Base-by-base conservation (phyloP, 2,888 invertebrate genomes). In the Chalcis sispes region DNA sequence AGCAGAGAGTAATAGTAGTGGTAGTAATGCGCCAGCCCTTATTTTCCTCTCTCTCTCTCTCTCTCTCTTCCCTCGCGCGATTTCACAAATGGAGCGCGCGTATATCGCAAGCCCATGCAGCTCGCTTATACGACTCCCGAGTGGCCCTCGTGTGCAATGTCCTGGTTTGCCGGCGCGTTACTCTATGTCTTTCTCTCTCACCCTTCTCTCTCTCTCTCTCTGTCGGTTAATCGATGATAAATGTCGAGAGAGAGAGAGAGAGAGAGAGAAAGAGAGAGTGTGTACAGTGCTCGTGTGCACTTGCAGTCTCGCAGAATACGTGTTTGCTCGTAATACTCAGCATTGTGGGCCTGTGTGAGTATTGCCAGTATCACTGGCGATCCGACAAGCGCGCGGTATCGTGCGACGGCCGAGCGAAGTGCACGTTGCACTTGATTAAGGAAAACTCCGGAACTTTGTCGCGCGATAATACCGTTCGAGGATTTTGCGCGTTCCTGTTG, bases 211-310 rank as follows among this genome's bases (percentile, higher is more conserved):
- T n/a, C n/a, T n/a, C n/a, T n/a, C 50, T 10, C 36, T 18, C 36
- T 2, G 8, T 36, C 36, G 8, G 79, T 79, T 80, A 80, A 80
- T 81, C 80, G 80, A 80, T 81, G 78, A 80, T 79, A 80, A 81
- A 81, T 80, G 76, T 80, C 77, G 69, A n/a, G 40, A 61, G 32
- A 56, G 59, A 59, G 20, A 27, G 27, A 58, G 42, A 67, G 46
- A 58, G 32, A 48, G 48, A 36, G 36, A 36, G 40, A 61, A 20
- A 56, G 59, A 59, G 20, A 27, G 27, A 58, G 42, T 58, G 46
- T 48, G 32, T 32, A 32, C 4, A 10, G 10, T 36, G 4, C 42
- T 42, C 42, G 8, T 32, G 32, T 32, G 32, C 32, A 32, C 32
- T 32, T 32, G 32, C 32, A 8, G 5, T 8, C 5, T 32, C 32